Base-by-base conservation (phyloP, 2,113 vertebrate genomes). In the Poeciliopsis turrubarensis region DNA sequence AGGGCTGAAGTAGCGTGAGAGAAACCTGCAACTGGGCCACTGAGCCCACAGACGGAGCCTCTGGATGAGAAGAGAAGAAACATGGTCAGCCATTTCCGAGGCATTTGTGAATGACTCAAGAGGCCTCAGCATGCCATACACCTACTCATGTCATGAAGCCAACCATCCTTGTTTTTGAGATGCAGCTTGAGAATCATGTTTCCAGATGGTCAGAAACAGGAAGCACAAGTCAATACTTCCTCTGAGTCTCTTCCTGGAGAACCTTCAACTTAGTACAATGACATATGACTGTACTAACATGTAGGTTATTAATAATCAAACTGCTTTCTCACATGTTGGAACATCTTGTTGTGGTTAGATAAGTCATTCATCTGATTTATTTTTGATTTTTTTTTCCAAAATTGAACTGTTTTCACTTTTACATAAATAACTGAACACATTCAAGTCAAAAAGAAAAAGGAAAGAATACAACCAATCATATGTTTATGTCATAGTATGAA, bases 1-100 rank as follows among this genome's bases (percentile, higher is more conserved):
- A 51, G 78, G 69, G 83, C 72, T 80, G 72, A 67, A 81, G 86
- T 85, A 86, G 91, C 90, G 70, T 88, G 91, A 91, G 88, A 91
- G 81, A 91, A 86, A 81, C 85, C 87, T 80, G 81, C 74, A 77
- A 70, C 84, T 75, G 82, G 88, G 85, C 88, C 72, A 75, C 34
- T 65, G 83, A 86, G 80, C 74, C 87, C 84, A 80, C 80, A 84
- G 89, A 92, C 86, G 84, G 90, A 88, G 83, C 76, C 78, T 80
- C 80, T 77, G 85, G 87, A 80, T 78, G 78, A 82, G 79, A 78
- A 81, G 63, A 69, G 81, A 75, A 84, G 71, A 68, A 85, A 82
- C 77, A 73, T 75, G 74, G 51, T 75, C 78, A 72, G 78, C 68
- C 77, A 68, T 82, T 77, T 92, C 84, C 72, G 80, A 86, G 84